These are phyloP conservation scores for Bos javanicus DNA, from an alignment of 2,113 vertebrate species.

Conservation along the genomic window DNA sequence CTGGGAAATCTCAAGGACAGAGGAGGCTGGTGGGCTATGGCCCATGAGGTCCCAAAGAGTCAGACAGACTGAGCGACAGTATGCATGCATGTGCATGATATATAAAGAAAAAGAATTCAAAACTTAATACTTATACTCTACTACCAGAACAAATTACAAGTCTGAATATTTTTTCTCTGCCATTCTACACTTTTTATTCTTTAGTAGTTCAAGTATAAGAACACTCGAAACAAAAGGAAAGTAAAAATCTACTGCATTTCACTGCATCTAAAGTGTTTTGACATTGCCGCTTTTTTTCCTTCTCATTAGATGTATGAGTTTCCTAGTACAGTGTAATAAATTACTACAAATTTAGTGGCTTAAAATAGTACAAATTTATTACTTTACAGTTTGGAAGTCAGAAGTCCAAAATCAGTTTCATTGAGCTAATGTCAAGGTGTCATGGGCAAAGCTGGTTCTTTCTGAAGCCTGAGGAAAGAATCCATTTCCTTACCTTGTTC, in stretches of 20 bases:
- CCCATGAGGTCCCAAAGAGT: neutral
- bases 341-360: neutral
- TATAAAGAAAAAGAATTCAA: neutral
- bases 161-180: neutral
- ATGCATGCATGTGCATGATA: neutral
- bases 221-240: neutral
- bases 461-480: neutral
- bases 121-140: neutral
- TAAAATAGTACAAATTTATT: neutral
- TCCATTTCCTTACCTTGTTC: neutral
- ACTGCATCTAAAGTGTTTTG: neutral
- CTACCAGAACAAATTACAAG: neutral
- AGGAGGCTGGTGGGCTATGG: neutral
- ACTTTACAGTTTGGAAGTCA: neutral
- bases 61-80: neutral
- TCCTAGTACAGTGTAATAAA: neutral
- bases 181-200: neutral
- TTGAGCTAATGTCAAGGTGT: neutral
- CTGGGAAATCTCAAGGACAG: neutral
- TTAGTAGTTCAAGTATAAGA: neutral
- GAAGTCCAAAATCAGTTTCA: neutral
- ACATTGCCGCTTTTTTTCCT: neutral
- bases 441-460: neutral
- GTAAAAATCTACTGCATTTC: neutral
- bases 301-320: neutral